phyloP scores from a whole-genome alignment of 2,113 vertebrate species.

The Tenebrosternarchus preto region DNA sequence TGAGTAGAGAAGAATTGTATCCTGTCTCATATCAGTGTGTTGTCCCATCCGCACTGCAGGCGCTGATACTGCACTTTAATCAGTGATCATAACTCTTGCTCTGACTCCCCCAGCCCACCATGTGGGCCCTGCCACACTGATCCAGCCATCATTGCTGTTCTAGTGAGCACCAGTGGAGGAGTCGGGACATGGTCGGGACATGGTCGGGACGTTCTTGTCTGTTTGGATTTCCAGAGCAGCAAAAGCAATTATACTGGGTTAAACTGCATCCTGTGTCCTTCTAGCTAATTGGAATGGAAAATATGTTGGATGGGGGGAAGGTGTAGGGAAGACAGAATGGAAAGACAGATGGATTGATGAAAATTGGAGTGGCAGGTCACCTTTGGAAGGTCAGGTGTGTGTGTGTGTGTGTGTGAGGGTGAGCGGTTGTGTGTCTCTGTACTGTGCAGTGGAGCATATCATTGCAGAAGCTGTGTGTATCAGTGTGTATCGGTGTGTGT shows the following conservation, averaged over 20 bases:
- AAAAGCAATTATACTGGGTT: slow-evolving; percentile 13
- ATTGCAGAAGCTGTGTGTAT: slow-evolving; percentile 6
- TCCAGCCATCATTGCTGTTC: slow-evolving; percentile 10
- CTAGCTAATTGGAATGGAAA: slow-evolving; percentile 17
- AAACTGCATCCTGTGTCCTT: slow-evolving; percentile 1
- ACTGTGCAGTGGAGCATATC: slow-evolving; percentile 11
- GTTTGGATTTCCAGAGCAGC: background rate
- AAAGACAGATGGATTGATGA: background rate
- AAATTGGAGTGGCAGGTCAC: slow-evolving; percentile 4
- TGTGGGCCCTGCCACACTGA: slow-evolving; percentile 19
- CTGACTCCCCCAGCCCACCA: too few relatives aligned
- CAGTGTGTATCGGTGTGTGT: background rate
- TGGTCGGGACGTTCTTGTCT: background rate
- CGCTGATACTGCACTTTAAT: slow-evolving; percentile 47
- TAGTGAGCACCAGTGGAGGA: background rate
- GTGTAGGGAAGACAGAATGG: background rate
- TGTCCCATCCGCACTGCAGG: slow-evolving; percentile 46
- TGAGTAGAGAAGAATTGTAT: too few relatives aligned
- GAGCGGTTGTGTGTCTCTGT: background rate
- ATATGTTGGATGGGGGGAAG: background rate
- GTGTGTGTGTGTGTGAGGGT: background rate
- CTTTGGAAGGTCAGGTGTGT: background rate
- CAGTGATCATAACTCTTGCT: slow-evolving; percentile 28
- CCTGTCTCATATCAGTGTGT: slow-evolving; percentile 43
- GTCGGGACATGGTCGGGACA: background rate